Evolutionary conservation across 2,113 vertebrate genomes (phyloP).

Genomic region (Lophura nycthemera): DNA sequence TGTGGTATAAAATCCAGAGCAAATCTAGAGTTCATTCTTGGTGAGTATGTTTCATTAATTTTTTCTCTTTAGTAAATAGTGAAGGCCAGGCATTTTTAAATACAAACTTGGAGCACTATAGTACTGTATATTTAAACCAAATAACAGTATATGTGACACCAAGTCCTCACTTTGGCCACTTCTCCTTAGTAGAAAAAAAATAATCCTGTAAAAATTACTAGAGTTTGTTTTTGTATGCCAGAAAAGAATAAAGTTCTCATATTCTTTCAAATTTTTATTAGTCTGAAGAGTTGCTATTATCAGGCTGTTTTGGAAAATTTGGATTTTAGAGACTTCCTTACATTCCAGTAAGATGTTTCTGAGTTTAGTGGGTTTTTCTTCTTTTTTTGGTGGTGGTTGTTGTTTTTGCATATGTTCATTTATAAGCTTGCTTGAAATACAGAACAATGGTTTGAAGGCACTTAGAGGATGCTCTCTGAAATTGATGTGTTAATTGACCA

Average conservation of each 20-base stretch:
- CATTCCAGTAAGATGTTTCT: not conserved
- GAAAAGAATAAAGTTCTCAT: not conserved
- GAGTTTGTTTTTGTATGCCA: not conserved
- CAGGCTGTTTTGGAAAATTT: not conserved
- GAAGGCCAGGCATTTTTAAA: not conserved
- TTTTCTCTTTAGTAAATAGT: not conserved
- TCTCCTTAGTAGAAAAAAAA: not conserved
- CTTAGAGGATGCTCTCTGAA: too few relatives aligned
- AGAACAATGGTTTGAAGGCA: too few relatives aligned
- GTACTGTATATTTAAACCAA: not conserved
- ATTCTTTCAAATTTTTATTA: not conserved
- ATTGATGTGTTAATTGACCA: too few relatives aligned
- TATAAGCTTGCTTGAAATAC: too few relatives aligned
- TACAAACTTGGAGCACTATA: not conserved
- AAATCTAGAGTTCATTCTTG: not conserved
- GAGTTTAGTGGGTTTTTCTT: not conserved
- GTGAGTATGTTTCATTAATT: rapidly evolving
- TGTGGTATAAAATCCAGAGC: not conserved
- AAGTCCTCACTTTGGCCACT: not conserved
- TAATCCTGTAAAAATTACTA: not conserved
- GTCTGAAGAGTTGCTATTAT: not conserved
- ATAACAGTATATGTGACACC: not conserved
- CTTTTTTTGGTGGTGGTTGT: not conserved
- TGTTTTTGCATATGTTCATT: too few relatives aligned
- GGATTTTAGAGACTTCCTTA: not conserved